Evolutionary conservation across 2,888 invertebrate species (phyloP), one percentile per base, ranked within the genome.

Genomic region (Plebejus melissa): DNA sequence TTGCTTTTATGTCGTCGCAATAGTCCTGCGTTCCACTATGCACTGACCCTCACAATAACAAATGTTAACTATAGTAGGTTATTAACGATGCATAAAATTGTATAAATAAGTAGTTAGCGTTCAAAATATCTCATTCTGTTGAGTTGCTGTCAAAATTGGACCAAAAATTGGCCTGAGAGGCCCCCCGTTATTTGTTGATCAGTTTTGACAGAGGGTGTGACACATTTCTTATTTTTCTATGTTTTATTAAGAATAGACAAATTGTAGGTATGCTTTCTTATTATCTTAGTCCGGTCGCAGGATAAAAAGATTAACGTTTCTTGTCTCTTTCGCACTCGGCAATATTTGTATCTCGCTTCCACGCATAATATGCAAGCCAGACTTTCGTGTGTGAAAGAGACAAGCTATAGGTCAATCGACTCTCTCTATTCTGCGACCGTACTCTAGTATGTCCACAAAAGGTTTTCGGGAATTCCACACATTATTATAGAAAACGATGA

Each of bases 71-170:
- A 85, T 82, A 81, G 82, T 88, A 87, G 86, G 86, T 87, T 86
- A 90, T 91, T 90, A 87, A 88, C 81, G 28, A 84, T 89, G 89
- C 90, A 90, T 89, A 88, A 87, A 85, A 85, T 83, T 90, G 89
- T 91, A 91, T 87, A 79, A 60, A 86, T 91, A 91, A 89, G 90
- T 92, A 92, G 92, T 89, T 92, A 91, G 91, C 84, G 83, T 90
- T 88, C 85, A 89, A 84, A 82, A 84, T 85, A 83, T 83, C 38
- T 75, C 70, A 16, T 75, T 71, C 58, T 46, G 75, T 75, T 75
- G 71, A 32, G 28, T 32, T 32, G 1, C 72, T 72, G 58, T 75
- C 75, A 71, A 71, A 58, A 71, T 71, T 71, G 72, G 72, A 72
- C 54, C 50, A 72, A 72, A 71, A 72, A 54, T 54, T 11, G 72